These are phyloP conservation scores for Melanargia galathea DNA, from an alignment of 2,888 invertebrate species.

Conservation along the genomic window DNA sequence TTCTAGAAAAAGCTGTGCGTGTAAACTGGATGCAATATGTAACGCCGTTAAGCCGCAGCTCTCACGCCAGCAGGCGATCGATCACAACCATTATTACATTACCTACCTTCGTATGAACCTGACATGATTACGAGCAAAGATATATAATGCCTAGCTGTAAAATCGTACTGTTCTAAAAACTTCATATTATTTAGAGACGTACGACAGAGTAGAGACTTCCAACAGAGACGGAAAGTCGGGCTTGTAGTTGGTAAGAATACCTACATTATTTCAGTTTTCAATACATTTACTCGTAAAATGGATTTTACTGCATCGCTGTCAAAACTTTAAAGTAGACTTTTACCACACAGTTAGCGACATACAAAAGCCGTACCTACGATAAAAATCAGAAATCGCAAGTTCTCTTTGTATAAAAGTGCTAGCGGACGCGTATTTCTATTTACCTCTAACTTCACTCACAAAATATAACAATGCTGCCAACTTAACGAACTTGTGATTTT, in stretches of 20 bases:
- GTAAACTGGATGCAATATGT: slow-evolving; percentile 30
- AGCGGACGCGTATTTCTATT: too few species aligned
- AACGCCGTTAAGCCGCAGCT: slow-evolving; percentile 32
- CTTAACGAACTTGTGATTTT: too few species aligned
- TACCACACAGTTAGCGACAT: too few species aligned
- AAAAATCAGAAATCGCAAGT: too few species aligned
- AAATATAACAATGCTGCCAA: too few species aligned
- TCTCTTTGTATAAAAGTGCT: too few species aligned
- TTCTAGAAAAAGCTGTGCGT: slow-evolving; percentile 15
- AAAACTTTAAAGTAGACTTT: too few species aligned
- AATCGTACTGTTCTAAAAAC: neutral
- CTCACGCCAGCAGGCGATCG: slow-evolving; percentile 45
- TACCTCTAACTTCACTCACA: too few species aligned
- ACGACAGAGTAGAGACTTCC: neutral
- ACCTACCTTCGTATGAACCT: slow-evolving; percentile 34
- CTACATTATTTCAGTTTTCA: too few species aligned
- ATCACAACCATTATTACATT: slow-evolving; percentile 42
- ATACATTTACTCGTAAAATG: too few species aligned
- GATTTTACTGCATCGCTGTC: too few species aligned
- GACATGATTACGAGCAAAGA: slow-evolving; percentile 20
- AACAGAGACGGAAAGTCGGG: neutral
- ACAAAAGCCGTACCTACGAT: too few species aligned
- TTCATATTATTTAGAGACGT: neutral
- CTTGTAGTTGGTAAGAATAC: neutral
- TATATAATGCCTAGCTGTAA: neutral